Evolutionary conservation across 2,888 invertebrate species (phyloP), one percentile per base, ranked within the genome.

Genomic region (Polydrusus tereticollis): DNA sequence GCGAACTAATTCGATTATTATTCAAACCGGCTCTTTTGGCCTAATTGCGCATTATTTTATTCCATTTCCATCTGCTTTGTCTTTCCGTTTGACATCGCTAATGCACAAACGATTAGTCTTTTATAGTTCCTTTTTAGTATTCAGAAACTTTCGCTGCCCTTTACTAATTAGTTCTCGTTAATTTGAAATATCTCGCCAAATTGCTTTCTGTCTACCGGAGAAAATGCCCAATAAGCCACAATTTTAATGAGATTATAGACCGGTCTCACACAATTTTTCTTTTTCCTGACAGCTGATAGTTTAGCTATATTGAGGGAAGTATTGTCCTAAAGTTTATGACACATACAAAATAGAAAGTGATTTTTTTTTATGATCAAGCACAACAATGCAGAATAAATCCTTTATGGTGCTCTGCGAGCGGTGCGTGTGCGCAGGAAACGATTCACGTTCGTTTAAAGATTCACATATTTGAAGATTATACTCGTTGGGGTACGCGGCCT

Each of bases 51-150:
- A 10, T 29, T 0, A 55, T 55, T 55, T 55, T 55, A 55, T 55
- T 55, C 29, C 16, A 59, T 43, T 59, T 59, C 23, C 26, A 21
- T 26, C 38, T 43, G 14, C 38, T 63, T 63, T 41, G 55, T 43
- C 41, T 55, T 57, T 55, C 43, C 41, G 12, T 64, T 57, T 65
- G 65, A 41, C 57, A 55, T 65, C 26, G 8, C 57, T 41, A 55
- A 57, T 55, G 50, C 55, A 43, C 41, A 21, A 21, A 47, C 36
- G 33, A 58, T 67, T 67, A 67, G 66, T 67, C 66, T 58, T 67
- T 67, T 67, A 67, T 67, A 67, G 66, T 45, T 57, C n/a, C 58
- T 16, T 59, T 67, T 67, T 58, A 58, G 58, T 67, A 67, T 67
- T 67, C 66, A n/a, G 58, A 67, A 65, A 67, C 66, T 67, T 57